Evolutionary conservation across 2,113 vertebrate species (phyloP).

Genomic region (Leuciscus idus): DNA sequence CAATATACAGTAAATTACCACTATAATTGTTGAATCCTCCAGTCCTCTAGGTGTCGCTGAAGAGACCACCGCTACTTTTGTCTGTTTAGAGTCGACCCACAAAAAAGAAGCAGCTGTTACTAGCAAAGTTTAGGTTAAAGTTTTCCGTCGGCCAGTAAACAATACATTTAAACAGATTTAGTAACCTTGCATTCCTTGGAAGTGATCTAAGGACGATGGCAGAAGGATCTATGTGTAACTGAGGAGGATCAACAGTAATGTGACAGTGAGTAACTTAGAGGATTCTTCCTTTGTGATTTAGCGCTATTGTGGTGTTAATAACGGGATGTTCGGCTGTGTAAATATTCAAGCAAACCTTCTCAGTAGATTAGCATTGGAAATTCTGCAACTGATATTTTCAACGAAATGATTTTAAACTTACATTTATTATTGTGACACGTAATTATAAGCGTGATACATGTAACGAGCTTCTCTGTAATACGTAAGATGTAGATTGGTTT

Average conservation of each 20-base stretch:
- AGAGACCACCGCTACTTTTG: not conserved
- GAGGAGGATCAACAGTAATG: slow-evolving; percentile 12
- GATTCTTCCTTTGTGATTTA: not conserved
- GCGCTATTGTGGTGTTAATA: slow-evolving; percentile 15
- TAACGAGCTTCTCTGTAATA: not conserved
- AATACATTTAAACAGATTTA: not conserved
- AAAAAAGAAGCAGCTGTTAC: slow-evolving; percentile 39
- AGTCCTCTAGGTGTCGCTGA: not conserved
- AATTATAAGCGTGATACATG: not conserved
- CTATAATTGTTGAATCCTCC: not conserved
- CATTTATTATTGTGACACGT: not conserved
- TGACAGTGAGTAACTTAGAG: slow-evolving; percentile 28
- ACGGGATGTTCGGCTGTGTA: slow-evolving; percentile 24
- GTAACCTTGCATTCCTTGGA: not conserved
- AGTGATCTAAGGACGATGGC: not conserved
- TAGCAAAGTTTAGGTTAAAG: slow-evolving; percentile 15
- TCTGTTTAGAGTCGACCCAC: slow-evolving; percentile 3
- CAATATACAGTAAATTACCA: not conserved
- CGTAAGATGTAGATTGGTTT: not conserved
- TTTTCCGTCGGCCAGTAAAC: not conserved
- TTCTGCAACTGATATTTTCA: not conserved
- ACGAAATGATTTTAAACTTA: not conserved
- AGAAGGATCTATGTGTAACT: not conserved
- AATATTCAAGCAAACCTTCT: not conserved
- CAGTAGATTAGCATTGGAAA: not conserved